Conservation (phyloP, 2,797 vertebrate species). For the Schizopygopsis malacanthus region DNA sequence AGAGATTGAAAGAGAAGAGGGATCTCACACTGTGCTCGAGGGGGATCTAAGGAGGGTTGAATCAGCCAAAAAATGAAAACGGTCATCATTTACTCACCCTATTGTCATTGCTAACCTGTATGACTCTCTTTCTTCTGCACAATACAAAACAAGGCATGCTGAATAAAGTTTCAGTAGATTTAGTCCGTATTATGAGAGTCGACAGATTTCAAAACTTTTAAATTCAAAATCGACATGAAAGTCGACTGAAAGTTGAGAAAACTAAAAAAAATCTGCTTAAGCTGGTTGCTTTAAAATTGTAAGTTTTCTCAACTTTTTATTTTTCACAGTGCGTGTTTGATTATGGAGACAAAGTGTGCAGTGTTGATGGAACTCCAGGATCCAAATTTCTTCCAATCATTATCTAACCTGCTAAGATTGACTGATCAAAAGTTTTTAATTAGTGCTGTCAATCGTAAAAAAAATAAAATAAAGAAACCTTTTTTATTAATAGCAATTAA, state of each 20-base stretch:
- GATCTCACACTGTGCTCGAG: background rate
- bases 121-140: background rate
- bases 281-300: too few relatives aligned
- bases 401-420: background rate
- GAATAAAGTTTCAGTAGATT: background rate
- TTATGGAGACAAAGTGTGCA: background rate
- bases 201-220: background rate
- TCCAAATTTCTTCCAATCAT: too few relatives aligned
- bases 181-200: background rate
- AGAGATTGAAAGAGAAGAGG: conserved; percentile 11
- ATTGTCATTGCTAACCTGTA: background rate
- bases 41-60: background rate
- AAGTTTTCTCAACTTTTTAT: too few relatives aligned
- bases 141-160: background rate
- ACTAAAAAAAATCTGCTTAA: too few relatives aligned
- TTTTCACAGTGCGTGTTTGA: background rate
- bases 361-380: background rate
- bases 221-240: background rate
- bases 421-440: background rate
- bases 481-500: background rate
- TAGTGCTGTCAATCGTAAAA: background rate
- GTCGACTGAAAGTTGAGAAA: background rate
- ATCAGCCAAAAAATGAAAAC: conserved; percentile 20
- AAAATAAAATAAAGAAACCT: too few relatives aligned
- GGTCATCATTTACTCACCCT: background rate